Evolutionary conservation across 1,140 invertebrate species (phyloP).

Genomic region (Pararge aegeria): DNA sequence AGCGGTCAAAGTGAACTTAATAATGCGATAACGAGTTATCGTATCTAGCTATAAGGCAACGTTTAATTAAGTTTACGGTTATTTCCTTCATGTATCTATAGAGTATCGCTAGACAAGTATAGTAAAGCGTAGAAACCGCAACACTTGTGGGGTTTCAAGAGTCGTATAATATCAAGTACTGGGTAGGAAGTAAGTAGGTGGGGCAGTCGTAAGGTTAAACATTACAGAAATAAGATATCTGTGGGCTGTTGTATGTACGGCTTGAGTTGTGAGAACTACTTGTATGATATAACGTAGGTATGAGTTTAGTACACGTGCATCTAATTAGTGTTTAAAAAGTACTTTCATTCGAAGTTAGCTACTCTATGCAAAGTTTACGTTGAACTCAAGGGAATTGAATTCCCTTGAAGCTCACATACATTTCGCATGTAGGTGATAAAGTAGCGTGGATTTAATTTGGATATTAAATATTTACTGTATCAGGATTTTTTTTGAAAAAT

Average conservation of each 20-base stretch:
- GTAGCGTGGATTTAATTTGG: too few relatives aligned
- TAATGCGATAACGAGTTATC: conserved; percentile 18
- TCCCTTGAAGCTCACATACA: too few relatives aligned
- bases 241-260: conserved; percentile 45
- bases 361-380: background rate
- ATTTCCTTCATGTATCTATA: conserved; percentile 46
- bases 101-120: conserved; percentile 37
- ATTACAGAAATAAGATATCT: conserved; percentile 77
- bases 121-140: conserved; percentile 73
- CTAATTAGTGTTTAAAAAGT: background rate
- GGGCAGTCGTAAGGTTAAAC: conserved; percentile 76
- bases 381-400: background rate
- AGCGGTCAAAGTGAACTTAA: too few relatives aligned
- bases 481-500: background rate
- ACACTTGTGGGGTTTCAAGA: conserved; percentile 68
- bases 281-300: background rate
- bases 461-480: too few relatives aligned
- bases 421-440: too few relatives aligned
- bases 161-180: conserved; percentile 67
- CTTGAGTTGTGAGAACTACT: conserved; percentile 15
- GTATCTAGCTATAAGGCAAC: conserved; percentile 10
- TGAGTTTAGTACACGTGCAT: background rate
- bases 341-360: background rate
- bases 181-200: conserved; percentile 74
- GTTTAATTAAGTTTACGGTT: conserved; percentile 41